These are phyloP conservation scores for Anguilla rostrata DNA, from an alignment of 2,113 vertebrate species.

Conservation along the genomic window DNA sequence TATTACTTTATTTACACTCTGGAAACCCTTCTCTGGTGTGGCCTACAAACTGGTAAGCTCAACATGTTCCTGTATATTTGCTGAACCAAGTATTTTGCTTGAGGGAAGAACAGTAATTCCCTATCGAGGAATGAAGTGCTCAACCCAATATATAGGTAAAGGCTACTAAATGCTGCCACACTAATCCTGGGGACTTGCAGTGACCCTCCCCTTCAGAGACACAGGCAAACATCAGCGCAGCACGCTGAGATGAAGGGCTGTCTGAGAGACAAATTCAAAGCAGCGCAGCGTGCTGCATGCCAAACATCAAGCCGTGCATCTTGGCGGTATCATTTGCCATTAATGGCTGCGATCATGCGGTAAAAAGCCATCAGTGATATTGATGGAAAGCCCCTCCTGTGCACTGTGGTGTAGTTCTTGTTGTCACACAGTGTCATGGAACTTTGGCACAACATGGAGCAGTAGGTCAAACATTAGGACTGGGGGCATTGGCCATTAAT, in stretches of 20 bases:
- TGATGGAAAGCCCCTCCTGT: neutral
- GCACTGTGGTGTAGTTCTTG: neutral
- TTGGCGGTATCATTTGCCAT: neutral
- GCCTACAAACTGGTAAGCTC: neutral
- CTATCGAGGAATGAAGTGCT: neutral
- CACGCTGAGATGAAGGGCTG: neutral
- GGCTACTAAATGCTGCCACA: neutral
- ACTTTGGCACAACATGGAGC: neutral
- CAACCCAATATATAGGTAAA: neutral
- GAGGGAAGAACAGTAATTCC: neutral
- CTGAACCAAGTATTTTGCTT: neutral
- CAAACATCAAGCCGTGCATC: neutral
- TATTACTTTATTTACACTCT: neutral
- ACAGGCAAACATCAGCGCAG: neutral
- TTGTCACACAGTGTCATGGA: neutral
- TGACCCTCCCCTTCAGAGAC: neutral
- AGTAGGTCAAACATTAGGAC: neutral
- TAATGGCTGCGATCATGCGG: neutral
- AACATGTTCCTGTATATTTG: neutral
- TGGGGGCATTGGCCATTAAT: neutral
- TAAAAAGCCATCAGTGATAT: neutral
- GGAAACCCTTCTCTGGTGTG: neutral
- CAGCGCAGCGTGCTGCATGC: neutral
- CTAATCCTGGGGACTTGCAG: neutral
- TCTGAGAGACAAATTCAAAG: neutral